Evolutionary conservation across 2,113 vertebrate species (phyloP), one percentile per base, ranked within the genome.

Genomic region (Oryzias curvinotus): DNA sequence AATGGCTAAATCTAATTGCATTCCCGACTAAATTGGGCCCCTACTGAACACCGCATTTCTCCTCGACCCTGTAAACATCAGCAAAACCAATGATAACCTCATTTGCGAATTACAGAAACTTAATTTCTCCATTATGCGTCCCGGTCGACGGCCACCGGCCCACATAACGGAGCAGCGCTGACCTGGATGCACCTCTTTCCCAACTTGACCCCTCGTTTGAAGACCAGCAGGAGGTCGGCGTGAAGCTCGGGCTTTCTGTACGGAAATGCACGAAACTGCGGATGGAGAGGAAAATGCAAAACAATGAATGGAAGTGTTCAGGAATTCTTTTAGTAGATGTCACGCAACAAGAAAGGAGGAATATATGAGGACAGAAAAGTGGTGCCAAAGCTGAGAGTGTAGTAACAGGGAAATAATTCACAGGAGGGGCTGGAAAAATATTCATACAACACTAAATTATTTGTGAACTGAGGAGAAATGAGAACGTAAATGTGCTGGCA

Each of bases 31-130:
- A 86, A 82, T 74, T 77, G 73, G 65, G 77, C 68, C 50, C 17
- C 59, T 69, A 84, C 86, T 88, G 73, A 81, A 77, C 82, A 80
- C 75, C 60, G 75, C 78, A 80, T 87, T 79, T 86, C 71, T 84
- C 82, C 81, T 86, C 86, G 85, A 85, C 85, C 85, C 73, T 4
- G 69, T 51, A 81, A 75, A 86, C 77, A 88, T 77, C 80, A 84
- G 80, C 75, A 82, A 82, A 84, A 85, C 71, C 82, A 88, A 83
- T 77, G 80, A 89, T 89, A 89, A 88, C 80, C 71, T 88, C 75
- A 72, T 86, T 84, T 85, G 80, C 72, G 66, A 66, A 80, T 87
- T 77, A 82, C 73, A 82, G 73, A 80, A 88, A 84, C 81, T 80
- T 85, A 83, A 87, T 87, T 85, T 84, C 79, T 57, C 62, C 57